phyloP scores from a whole-genome alignment of 2,797 vertebrate species.

The Amblyraja radiata region DNA sequence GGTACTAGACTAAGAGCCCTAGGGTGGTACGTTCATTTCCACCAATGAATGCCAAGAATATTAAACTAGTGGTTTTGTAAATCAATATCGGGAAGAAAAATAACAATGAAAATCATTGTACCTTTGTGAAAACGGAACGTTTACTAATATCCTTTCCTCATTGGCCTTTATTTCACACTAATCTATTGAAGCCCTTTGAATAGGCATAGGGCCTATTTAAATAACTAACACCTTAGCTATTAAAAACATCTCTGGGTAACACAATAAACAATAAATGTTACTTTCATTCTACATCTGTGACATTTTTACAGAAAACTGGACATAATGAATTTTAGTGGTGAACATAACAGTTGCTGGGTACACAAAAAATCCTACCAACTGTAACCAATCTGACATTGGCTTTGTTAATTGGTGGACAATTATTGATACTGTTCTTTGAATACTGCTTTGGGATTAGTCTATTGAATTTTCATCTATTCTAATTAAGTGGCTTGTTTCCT shows the following conservation, averaged over 20 bases:
- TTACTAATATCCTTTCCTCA: background rate
- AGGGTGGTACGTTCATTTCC: background rate
- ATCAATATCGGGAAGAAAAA: background rate
- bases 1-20: background rate
- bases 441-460: background rate
- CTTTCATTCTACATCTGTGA: background rate
- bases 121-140: background rate
- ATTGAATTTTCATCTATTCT: background rate
- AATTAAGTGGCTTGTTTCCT: background rate
- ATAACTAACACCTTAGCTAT: background rate
- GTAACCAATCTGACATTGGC: background rate
- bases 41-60: background rate
- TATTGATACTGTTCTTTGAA: background rate
- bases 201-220: background rate
- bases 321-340: background rate
- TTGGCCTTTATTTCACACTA: background rate
- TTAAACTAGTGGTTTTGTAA: background rate
- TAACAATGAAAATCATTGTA: background rate
- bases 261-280: background rate
- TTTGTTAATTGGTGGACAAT: background rate
- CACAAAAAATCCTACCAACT: background rate
- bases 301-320: background rate
- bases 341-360: background rate
- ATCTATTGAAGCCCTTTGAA: background rate
- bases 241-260: background rate